Evolutionary conservation across 2,888 invertebrate genomes (phyloP), one percentile per base, ranked within the genome.

Genomic region (Metalampra italica): DNA sequence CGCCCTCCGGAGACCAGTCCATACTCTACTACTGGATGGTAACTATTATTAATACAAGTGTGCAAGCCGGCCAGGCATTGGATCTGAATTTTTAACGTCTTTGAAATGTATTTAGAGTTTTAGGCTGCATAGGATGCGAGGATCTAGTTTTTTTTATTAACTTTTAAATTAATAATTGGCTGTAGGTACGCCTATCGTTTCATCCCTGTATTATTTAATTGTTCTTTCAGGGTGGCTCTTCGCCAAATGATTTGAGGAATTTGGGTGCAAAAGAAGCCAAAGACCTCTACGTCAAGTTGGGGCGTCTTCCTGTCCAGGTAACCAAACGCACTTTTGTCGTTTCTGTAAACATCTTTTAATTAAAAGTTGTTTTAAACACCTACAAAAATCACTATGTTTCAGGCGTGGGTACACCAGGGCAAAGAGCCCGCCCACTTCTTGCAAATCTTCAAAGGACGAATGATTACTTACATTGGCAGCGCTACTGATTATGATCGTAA

Each of bases 361-460:
- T 46, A 22, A 22, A 22, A 22, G 22, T 22, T 22, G 22, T 3
- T 22, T 2, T 5, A 22, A 22, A 22, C 5, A 22, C 22, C 5
- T 22, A 22, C 44, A 38, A 8, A 32, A 42, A 14, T 32, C n/a
- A 34, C 37, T 14, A 13, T 11, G 46, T 38, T 29, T 44, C 73
- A 92, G 73, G 93, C 96, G 8, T 92, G 96, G 78, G 93, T 97
- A 7, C 93, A 94, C 42, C 97, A 98, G 85, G 96, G 96, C 48
- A 94, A 95, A 73, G 98, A 98, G 82, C 97, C 97, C 0, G 93
- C 96, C 9, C 98, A 98, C 75, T 95, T 98, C 75, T 88, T 98
- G 66, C 95, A 97, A 76, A 92, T 97, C 51, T 97, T 97, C 78
- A 93, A 94, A 64, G 97, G 97, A 46, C 94, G 94, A 62, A 91